phyloP scores from a whole-genome alignment of 64 coral and sea anemone genomes.

The Porites lutea region DNA sequence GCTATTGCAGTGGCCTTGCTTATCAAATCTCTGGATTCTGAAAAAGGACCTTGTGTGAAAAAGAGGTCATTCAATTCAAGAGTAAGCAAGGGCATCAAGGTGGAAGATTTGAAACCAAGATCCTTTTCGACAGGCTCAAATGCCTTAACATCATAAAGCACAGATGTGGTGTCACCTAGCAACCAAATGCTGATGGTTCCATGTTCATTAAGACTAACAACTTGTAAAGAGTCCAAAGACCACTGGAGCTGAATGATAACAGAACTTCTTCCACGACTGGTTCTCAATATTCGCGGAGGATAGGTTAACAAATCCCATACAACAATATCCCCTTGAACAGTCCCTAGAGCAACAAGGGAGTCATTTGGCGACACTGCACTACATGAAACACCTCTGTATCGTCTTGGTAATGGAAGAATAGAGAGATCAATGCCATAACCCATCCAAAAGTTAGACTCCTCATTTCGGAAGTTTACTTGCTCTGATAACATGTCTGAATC shows the following conservation, averaged over 20 bases:
- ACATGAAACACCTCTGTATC: conserved; percentile 76
- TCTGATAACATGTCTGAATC: conserved; percentile 43
- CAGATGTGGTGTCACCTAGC: conserved; percentile 42
- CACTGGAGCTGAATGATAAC: conserved; percentile 64
- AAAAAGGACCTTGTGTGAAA: conserved; percentile 72
- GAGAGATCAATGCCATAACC: conserved; percentile 41
- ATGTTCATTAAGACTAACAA: conserved; percentile 68
- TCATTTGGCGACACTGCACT: conserved; percentile 69
- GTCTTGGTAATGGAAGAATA: conserved; percentile 71
- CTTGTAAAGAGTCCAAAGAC: conserved; percentile 60
- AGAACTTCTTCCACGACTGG: conserved; percentile 51
- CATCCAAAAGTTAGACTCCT: conserved; percentile 84
- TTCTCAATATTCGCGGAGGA: conserved; percentile 82
- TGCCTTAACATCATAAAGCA: conserved; percentile 60
- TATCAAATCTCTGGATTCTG: conserved; percentile 36
- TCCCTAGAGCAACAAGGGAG: conserved; percentile 72
- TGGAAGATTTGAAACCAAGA: conserved; percentile 63
- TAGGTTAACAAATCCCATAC: conserved; percentile 70
- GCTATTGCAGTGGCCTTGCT: conserved; percentile 39
- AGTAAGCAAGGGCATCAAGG: conserved; percentile 33
- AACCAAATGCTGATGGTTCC: conserved; percentile 83
- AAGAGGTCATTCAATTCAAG: conserved; percentile 49
- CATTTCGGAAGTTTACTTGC: conserved; percentile 65
- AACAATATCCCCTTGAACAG: conserved; percentile 77
- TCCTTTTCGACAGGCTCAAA: conserved; percentile 85